Evolutionary conservation across 2,113 vertebrate species (phyloP), one percentile per base, ranked within the genome.

Genomic region (Brachypteracias leptosomus): DNA sequence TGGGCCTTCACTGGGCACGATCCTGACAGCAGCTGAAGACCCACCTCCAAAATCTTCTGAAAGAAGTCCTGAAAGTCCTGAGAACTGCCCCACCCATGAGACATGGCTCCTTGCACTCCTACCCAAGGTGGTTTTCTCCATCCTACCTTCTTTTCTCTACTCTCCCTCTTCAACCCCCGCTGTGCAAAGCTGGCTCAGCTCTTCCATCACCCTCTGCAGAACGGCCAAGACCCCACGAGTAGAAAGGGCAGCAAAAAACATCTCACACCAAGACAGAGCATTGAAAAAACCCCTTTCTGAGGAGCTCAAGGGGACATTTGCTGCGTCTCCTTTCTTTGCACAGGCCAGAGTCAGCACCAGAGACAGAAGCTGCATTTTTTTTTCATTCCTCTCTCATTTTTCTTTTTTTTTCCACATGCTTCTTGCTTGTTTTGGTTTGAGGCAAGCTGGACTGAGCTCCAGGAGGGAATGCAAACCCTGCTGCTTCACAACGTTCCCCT

Each of bases 261-360:
- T n/a, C n/a, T n/a, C n/a, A n/a, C n/a, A n/a, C n/a, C n/a, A n/a
- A n/a, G n/a, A n/a, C n/a, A n/a, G n/a, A n/a, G n/a, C n/a, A n/a
- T n/a, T n/a, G n/a, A n/a, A 44, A 46, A 66, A 83, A 42, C 11
- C 44, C 31, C 54, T 54, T 31, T 51, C 28, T 4, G 22, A 71
- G 52, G 14, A 51, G 40, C 57, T 57, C 29, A 1, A 0, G 2
- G 22, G 51, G 35, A 17, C 83, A 54, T 86, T 44, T 65, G 61
- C 85, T 59, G 51, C 1, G 33, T 78, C 71, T 0, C 13, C 67
- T 58, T 35, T 58, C 57, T n/a, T n/a, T n/a, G n/a, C n/a, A n/a
- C n/a, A n/a, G n/a, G 67, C 61, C 71, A 78, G 44, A 94, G 92
- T 95, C 94, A 95, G 94, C 94, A 94, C 94, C 94, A 95, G 85